These are phyloP conservation scores for Tamandua tetradactyla DNA, from an alignment of 2,797 vertebrate species.

Conservation along the genomic window DNA sequence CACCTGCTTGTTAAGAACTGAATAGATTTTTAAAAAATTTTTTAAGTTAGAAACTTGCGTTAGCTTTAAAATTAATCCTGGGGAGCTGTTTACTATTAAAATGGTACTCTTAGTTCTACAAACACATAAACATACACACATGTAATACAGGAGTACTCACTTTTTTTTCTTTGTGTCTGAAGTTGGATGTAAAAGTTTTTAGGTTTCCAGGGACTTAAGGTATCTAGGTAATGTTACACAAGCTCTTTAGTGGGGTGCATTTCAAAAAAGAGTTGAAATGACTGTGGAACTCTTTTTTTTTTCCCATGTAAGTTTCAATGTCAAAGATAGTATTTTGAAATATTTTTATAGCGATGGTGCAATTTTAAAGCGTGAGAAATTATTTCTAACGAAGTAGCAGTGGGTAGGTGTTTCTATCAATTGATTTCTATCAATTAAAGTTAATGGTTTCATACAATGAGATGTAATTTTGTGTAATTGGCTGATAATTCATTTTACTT, in stretches of 20 bases:
- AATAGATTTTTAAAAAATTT: background rate
- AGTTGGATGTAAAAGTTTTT: background rate
- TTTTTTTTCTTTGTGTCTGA: background rate
- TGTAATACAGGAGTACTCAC: background rate
- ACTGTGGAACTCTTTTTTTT: background rate
- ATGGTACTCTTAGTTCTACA: background rate
- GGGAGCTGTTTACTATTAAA: background rate
- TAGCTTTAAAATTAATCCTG: background rate
- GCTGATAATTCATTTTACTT: constrained; percentile 57
- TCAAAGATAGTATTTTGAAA: constrained; percentile 19
- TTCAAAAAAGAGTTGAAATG: constrained; percentile 9
- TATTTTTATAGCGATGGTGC: constrained; percentile 7
- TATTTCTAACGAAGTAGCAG: background rate
- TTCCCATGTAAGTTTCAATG: constrained; percentile 1
- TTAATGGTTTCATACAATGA: background rate
- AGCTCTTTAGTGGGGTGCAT: background rate
- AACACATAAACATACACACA: background rate
- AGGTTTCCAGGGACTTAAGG: background rate
- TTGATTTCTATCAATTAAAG: background rate
- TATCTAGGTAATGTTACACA: background rate
- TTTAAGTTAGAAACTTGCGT: background rate
- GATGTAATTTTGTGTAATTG: background rate
- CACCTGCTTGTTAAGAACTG: background rate
- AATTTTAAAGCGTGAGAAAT: constrained; percentile 39
- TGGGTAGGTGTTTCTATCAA: constrained; percentile 38